These are phyloP conservation scores for Ctenopoma multispine DNA, from an alignment of 2,797 vertebrate species.

Conservation along the genomic window DNA sequence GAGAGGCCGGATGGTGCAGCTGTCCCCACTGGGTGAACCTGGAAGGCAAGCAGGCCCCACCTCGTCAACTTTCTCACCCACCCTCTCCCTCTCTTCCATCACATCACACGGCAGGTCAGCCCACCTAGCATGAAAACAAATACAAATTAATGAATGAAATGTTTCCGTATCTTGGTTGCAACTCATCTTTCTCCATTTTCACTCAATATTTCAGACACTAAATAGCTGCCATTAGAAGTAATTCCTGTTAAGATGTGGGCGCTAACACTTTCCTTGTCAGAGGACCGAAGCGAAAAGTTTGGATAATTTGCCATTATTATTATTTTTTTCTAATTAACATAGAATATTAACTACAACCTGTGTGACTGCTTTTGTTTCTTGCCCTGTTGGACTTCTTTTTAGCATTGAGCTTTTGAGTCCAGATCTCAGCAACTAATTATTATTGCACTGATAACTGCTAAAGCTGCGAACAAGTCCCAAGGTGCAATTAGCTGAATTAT, in stretches of 20 bases:
- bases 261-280: background rate
- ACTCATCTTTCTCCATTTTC: background rate
- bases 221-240: too few relatives aligned
- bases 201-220: background rate
- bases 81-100: slow-evolving; percentile 74
- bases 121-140: slow-evolving; percentile 72
- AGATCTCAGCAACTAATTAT: background rate
- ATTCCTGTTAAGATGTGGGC: too few relatives aligned
- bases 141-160: background rate
- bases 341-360: too few relatives aligned
- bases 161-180: too few relatives aligned
- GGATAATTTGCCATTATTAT: too few relatives aligned
- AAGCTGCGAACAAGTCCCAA: background rate
- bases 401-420: background rate
- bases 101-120: slow-evolving; percentile 85
- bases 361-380: background rate
- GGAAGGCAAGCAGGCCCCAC: slow-evolving; percentile 74
- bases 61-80: slow-evolving; percentile 44
- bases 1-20: slow-evolving; percentile 88
- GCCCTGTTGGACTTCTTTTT: background rate
- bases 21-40: slow-evolving; percentile 45
- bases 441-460: too few relatives aligned
- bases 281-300: too few relatives aligned
- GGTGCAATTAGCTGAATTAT: background rate
- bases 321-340: too few relatives aligned